Evolutionary conservation across 2,797 vertebrate genomes (phyloP).

Genomic region (Myioborus melanocephalus): DNA sequence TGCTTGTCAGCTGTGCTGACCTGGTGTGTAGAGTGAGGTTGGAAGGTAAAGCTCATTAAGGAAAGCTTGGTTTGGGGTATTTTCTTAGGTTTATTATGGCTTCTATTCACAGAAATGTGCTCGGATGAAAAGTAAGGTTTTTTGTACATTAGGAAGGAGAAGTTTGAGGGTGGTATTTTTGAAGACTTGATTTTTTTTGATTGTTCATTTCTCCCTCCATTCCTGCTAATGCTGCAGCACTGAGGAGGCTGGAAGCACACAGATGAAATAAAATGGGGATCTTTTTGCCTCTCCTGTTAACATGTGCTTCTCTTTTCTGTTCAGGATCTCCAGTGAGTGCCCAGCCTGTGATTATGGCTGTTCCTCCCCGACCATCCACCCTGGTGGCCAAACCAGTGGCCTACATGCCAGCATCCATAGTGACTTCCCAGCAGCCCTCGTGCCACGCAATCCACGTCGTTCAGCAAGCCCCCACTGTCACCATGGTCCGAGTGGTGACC

Average conservation of each 20-base stretch:
- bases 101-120: not conserved
- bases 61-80: not conserved
- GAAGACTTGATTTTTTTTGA: not conserved
- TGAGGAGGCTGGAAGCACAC: not conserved
- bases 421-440: constrained; percentile 79
- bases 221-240: not conserved
- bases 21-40: not conserved
- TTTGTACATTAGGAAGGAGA: not conserved
- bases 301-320: not conserved
- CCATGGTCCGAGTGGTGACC: constrained; percentile 93
- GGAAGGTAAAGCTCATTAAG: not conserved
- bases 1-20: not conserved
- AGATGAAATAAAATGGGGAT: not conserved
- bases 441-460: constrained; percentile 90
- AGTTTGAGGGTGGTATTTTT: not conserved
- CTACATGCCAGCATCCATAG: constrained; percentile 86
- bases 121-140: not conserved
- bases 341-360: constrained; percentile 94
- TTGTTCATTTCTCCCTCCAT: not conserved
- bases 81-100: not conserved
- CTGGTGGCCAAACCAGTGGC: constrained; percentile 86
- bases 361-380: constrained; percentile 82
- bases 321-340: constrained; percentile 92
- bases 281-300: not conserved
- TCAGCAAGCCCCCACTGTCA: constrained; percentile 88